Evolutionary conservation across 2,797 vertebrate species (phyloP), one percentile per base, ranked within the genome.

Genomic region (Phrynocephalus guinanensis): DNA sequence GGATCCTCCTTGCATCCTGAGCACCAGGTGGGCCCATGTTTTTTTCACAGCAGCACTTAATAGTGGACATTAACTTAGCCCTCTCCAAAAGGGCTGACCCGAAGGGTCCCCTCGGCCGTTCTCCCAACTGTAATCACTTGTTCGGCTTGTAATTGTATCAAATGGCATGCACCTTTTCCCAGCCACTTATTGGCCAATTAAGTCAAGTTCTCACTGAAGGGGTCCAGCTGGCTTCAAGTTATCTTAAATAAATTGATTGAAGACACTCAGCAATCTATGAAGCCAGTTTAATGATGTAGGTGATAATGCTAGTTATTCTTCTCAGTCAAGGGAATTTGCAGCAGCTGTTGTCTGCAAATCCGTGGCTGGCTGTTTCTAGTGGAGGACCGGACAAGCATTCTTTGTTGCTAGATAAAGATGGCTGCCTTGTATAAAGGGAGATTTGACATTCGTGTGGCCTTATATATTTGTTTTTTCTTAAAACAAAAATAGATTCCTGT

Each of bases 281-380:
- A 98, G 97, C 98, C 94, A 90, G 97, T 98, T 99, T 99, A 99
- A 99, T 99, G 99, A 99, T 99, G 98, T 98, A 98, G 98, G 98
- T 99, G 98, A 99, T 99, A 98, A 99, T 99, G 98, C 98, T 98
- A 98, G 98, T 99, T 98, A 99, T 99, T 99, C 98, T 98, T 99
- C 98, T 98, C 98, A 98, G 98, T 98, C 99, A 98, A 97, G 98
- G 99, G 98, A 99, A 98, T 96, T 96, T 96, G 97, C 98, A 97
- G 97, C 98, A 99, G 98, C 98, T 99, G 98, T 98, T 98, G 97
- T 98, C 92, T 93, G 97, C 90, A 99, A 98, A 98, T 98, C 98
- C 97, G 3, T 50, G 68, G 98, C 97, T n/a, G 68, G 98, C 97
- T 97, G 98, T 98, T 98, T 98, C 98, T 97, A 96, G 96, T 97